A percentile compares a stretch with the other conserved stretches of the same genome.
Evolutionary conservation across 2,113 vertebrate genomes (phyloP).

Genomic region (Leiothrix lutea): DNA sequence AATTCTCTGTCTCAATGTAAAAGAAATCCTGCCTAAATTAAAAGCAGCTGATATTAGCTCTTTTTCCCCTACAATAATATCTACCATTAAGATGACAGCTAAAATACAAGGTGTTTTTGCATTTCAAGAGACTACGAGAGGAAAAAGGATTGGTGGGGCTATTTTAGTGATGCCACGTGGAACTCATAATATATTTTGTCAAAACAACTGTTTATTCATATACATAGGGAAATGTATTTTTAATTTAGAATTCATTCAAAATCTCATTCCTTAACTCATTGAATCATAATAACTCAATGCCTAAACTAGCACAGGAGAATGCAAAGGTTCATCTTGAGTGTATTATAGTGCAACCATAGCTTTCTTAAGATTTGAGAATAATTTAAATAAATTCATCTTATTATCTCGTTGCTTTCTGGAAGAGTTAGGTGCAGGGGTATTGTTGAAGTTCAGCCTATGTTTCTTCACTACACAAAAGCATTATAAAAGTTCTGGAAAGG

Average conservation of each 20-base stretch:
- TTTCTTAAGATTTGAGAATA: neutral
- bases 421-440: neutral
- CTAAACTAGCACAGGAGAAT: neutral
- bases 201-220: slow-evolving; percentile 16
- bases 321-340: neutral
- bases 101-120: slow-evolving; percentile 40
- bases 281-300: neutral
- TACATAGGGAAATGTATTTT: neutral
- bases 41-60: slow-evolving; percentile 60
- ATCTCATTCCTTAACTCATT: neutral
- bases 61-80: slow-evolving; percentile 38
- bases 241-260: slow-evolving; percentile 5
- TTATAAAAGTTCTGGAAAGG: neutral
- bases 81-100: slow-evolving; percentile 19
- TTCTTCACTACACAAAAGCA: neutral
- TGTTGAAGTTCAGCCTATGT: neutral
- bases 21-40: slow-evolving; percentile 37
- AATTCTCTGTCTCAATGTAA: slow-evolving; percentile 24
- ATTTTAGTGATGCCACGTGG: slow-evolving; percentile 5
- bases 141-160: slow-evolving; percentile 4
- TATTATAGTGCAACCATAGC: neutral
- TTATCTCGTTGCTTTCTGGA: neutral
- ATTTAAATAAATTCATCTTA: neutral
- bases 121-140: slow-evolving; percentile 2
- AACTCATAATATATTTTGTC: slow-evolving; percentile 24